These are phyloP conservation scores for Xestoiulus laeticollis DNA, from an alignment of 2,888 invertebrate species.

Conservation along the genomic window DNA sequence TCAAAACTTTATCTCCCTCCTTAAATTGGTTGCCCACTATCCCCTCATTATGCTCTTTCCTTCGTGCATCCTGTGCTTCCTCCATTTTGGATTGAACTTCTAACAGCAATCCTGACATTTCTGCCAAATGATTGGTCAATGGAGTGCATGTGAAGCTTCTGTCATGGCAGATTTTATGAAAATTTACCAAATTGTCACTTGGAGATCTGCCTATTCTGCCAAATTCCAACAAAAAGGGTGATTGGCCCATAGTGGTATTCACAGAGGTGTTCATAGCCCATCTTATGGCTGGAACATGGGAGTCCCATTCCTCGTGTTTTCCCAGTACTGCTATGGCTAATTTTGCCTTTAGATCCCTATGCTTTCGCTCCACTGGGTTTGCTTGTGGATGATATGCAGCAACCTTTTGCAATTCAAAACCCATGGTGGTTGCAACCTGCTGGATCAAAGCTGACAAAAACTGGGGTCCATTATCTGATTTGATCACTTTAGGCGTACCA, in stretches of 20 bases:
- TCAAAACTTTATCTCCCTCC: no score
- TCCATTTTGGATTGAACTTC: no score
- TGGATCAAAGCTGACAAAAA: neutral
- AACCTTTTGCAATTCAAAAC: neutral
- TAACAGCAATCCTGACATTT: no score
- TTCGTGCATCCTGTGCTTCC: no score
- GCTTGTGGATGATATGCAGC: neutral
- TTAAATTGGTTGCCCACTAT: no score
- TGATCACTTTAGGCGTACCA: no score
- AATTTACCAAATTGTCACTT: no score
- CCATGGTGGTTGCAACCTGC: neutral
- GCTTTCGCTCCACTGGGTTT: neutral
- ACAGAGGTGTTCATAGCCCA: neutral
- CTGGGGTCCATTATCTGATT: neutral
- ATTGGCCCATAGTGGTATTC: neutral
- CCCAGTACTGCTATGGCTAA: neutral
- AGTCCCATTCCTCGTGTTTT: neutral
- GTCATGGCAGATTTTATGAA: no score
- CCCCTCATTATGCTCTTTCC: no score
- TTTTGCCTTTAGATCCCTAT: neutral
- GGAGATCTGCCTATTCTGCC: no score
- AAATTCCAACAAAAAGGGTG: neutral
- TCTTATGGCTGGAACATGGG: neutral
- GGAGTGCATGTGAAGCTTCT: no score
- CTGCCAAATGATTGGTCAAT: no score